Evolutionary conservation across 2,113 vertebrate species (phyloP).

Genomic region (Sinosuthora webbiana): DNA sequence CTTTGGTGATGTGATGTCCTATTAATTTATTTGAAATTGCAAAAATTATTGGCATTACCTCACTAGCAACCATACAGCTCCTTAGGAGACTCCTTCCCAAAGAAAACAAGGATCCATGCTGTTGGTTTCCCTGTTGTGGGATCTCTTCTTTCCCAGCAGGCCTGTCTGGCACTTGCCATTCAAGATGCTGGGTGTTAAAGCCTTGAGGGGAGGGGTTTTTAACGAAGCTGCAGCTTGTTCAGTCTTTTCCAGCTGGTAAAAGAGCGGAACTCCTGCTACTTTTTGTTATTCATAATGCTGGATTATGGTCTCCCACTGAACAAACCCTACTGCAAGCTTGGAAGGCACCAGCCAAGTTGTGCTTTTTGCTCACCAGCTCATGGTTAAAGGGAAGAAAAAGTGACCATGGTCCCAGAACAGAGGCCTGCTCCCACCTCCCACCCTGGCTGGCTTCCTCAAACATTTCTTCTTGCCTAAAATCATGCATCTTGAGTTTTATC

Average conservation of each 20-base stretch:
- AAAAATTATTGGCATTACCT: background rate
- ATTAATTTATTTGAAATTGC: background rate
- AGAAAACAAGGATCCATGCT: background rate
- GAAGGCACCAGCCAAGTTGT: background rate
- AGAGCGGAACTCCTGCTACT: background rate
- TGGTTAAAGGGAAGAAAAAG: background rate
- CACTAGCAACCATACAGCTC: background rate
- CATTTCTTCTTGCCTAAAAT: background rate
- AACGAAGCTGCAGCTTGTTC: background rate
- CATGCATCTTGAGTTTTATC: background rate
- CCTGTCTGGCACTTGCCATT: background rate
- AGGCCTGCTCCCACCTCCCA: background rate
- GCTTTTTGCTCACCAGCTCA: fast-evolving
- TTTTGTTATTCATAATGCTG: background rate
- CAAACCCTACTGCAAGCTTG: fast-evolving
- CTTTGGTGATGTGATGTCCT: background rate
- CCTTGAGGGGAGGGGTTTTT: background rate
- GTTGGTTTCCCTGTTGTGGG: background rate
- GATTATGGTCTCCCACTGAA: fast-evolving
- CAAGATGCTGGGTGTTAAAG: background rate
- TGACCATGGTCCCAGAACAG: fast-evolving
- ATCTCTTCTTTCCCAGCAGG: background rate
- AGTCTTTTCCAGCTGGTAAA: background rate
- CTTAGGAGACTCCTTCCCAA: background rate
- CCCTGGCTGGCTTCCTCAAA: fast-evolving